Base-by-base conservation (phyloP, 2,888 invertebrate genomes). In the Chaetogeoica ovagalla region DNA sequence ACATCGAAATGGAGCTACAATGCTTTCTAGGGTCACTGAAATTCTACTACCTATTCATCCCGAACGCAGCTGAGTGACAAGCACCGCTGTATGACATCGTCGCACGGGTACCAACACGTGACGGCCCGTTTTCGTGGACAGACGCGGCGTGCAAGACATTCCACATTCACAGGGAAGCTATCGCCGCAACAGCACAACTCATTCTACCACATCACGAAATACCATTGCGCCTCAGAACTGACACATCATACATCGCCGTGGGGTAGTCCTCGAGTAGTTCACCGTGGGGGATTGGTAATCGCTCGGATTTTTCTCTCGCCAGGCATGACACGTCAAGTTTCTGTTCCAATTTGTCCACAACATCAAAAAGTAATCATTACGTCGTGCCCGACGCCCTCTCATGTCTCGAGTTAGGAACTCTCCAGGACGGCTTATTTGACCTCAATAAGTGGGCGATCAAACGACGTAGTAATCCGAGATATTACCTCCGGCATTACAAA, bases 101-200 rank as follows among this genome's bases (percentile, higher is more conserved):
- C n/a, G n/a, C n/a, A n/a, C n/a, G n/a, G n/a, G n/a, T n/a, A 0
- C 48, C 39, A 6, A 63, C 37, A 17, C 55, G 48, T 17, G 55
- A 65, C 37, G 71, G 63, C n/a, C 43, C 30, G 21, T 15, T 81
- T 1, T 2, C 19, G 7, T 72, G 65, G 81, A 72, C 52, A 2
- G 48, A 57, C n/a, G 83, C 83, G 5, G 15, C 82, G 2, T 59
- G 82, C 9, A 19, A 83, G 21, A 84, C 84, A 1, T 85, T 85
- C 70, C 39, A 84, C 7, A 43, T 73, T 0, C 84, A 84, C 66
- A 86, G 86, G 79, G 65, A 82, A 15, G 83, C 82, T 7, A 83
- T 86, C 1, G 68, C 68, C 3, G 48, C 5, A 6, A 23, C 52
- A 1, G 68, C 13, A 17, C 23, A 17, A 8, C 23, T 52, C 1